phyloP scores from a whole-genome alignment of 92 coral and sea anemone species.

The Porites divaricata region DNA sequence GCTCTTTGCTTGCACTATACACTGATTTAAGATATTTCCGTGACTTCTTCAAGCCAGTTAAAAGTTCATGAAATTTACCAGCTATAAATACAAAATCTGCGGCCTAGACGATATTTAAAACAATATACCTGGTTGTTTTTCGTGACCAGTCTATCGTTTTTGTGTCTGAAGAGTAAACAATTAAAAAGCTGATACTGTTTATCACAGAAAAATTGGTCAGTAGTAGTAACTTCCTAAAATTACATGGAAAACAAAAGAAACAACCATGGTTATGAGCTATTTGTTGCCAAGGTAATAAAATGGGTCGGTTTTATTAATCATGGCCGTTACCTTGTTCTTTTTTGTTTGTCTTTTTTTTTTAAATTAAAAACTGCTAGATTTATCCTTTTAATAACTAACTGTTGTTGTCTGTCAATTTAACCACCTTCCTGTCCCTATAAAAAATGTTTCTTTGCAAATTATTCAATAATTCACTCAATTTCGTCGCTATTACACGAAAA shows the following conservation, averaged over 20 bases:
- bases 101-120: conserved; percentile 14
- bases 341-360: neutral
- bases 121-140: neutral
- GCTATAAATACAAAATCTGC: conserved; percentile 7
- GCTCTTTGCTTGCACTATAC: neutral
- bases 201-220: conserved; percentile 1
- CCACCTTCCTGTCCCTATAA: no score
- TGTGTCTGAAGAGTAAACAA: neutral
- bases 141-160: conserved; percentile 15
- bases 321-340: neutral
- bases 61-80: neutral
- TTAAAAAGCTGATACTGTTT: neutral
- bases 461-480: no score
- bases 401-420: no score
- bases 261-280: neutral
- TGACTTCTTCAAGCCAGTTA: conserved; percentile 12
- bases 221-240: conserved; percentile 17
- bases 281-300: neutral
- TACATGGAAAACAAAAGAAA: conserved; percentile 25
- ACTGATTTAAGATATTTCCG: neutral
- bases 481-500: no score
- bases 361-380: neutral
- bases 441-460: no score
- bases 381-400: neutral
- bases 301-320: neutral